Evolutionary conservation across 1,140 invertebrate species (phyloP).

Genomic region (Diorhabda elongata): DNA sequence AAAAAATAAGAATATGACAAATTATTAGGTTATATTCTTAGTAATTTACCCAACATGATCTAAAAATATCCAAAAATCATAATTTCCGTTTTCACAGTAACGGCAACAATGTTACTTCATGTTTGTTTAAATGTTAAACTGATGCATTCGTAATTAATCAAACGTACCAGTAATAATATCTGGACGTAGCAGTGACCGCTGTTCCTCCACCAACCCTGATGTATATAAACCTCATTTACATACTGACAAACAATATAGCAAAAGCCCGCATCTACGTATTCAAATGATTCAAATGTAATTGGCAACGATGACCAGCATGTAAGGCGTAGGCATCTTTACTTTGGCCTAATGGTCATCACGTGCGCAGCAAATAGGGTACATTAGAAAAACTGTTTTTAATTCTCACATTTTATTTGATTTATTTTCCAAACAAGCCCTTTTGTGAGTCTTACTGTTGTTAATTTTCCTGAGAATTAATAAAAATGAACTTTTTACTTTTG

Average conservation of each 20-base stretch:
- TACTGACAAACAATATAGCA: constrained; percentile 16
- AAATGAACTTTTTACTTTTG: too few relatives aligned
- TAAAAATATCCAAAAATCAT: too few relatives aligned
- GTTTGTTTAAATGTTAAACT: constrained; percentile 12
- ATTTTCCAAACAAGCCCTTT: too few relatives aligned
- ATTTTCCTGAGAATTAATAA: too few relatives aligned
- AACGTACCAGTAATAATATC: constrained; percentile 13
- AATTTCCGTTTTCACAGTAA: not conserved
- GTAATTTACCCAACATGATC: too few relatives aligned
- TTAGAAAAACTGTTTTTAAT: too few relatives aligned
- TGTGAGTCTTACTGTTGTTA: too few relatives aligned
- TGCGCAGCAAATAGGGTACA: not conserved
- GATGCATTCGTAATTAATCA: constrained; percentile 15
- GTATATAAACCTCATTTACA: constrained; percentile 11
- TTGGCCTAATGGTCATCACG: constrained; percentile 12
- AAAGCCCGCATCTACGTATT: constrained; percentile 11
- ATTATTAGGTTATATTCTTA: too few relatives aligned
- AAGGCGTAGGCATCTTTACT: constrained; percentile 8
- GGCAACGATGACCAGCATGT: constrained; percentile 16
- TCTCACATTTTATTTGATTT: too few relatives aligned
- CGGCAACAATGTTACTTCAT: not conserved
- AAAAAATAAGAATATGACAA: too few relatives aligned
- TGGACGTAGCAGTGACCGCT: constrained; percentile 14
- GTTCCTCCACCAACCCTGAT: constrained; percentile 8
- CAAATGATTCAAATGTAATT: constrained; percentile 15